Conservation (phyloP, 2,113 vertebrate species). For the Neodon shergylaensis region DNA sequence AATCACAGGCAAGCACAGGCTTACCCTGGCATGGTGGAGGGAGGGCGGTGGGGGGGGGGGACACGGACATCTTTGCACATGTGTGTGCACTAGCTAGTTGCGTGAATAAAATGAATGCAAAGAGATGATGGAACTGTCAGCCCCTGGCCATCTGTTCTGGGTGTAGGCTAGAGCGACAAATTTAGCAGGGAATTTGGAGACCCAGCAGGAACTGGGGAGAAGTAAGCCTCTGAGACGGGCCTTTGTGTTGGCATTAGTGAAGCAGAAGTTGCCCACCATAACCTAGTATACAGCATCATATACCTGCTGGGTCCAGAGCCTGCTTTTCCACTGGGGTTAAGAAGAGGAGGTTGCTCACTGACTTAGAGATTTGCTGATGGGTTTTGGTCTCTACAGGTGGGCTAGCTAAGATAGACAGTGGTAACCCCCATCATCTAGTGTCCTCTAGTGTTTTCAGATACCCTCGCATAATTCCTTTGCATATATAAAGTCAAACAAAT, state of each 20-base stretch:
- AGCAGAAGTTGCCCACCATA: neutral
- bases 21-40: neutral
- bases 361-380: neutral
- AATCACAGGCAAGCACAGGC: neutral
- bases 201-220: neutral
- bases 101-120: neutral
- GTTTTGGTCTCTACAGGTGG: neutral
- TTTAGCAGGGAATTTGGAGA: neutral
- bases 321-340: neutral
- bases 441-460: neutral
- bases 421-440: neutral
- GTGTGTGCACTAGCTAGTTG: neutral
- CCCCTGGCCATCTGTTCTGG: neutral
- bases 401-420: neutral
- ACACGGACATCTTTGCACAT: neutral
- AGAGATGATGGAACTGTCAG: neutral
- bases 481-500: neutral
- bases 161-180: neutral
- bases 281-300: neutral
- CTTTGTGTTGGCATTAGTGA: neutral
- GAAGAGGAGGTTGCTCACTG: neutral
- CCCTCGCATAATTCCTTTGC: neutral
- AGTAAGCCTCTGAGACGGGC: neutral
- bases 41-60: fast-evolving
- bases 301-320: neutral